Base-by-base conservation (phyloP, 2,888 invertebrate species). In the Nasonovia ribisnigri region DNA sequence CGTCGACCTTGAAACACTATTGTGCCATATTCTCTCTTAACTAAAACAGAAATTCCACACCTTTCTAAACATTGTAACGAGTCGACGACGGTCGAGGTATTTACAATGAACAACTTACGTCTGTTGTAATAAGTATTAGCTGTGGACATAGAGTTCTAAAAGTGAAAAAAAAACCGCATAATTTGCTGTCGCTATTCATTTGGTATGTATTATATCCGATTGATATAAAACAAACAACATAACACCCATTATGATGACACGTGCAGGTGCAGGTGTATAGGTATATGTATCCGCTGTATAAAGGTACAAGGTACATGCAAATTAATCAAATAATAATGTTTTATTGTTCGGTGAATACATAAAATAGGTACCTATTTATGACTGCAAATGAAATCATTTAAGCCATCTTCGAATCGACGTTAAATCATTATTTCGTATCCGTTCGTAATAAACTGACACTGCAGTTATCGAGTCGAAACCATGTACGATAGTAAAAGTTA, bases 31-130 rank as follows among this genome's bases (percentile, higher is more conserved):
- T 89, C 36, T 54, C 51, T 2, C 10, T 43, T 29, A 84, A 84
- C 89, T 29, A 57, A 60, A 84, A 89, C 46, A 84, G 60, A 46
- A 93, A 93, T 93, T 89, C 46, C 60, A 29, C 93, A 84, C 89
- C 90, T 92, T 92, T 84, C 84, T 43, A 88, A 92, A 89, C 36
- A 77, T 77, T 43, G 43, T 54, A 26, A n/a, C 54, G 54, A 24
- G 13, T 43, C 20, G 1, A 24, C n/a, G 24, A 3, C 20, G 24
- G 11, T 6, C 36, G 4, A 20, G 20, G 36, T 36, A 36, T 6
- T 57, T 20, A 20, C 88, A 51, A 88, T 36, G 36, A 36, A 10
- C 29, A 10, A 36, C 29, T 86, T 46, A 46, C 16, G 46, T 86
- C 3, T 86, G 29, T 86, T 86, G 46, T 86, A 86, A 46, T 43